These are phyloP conservation scores for Hydractinia echinata DNA, from an alignment of 30 jellyfish, hydroid and myxozoan genomes.

Conservation along the genomic window DNA sequence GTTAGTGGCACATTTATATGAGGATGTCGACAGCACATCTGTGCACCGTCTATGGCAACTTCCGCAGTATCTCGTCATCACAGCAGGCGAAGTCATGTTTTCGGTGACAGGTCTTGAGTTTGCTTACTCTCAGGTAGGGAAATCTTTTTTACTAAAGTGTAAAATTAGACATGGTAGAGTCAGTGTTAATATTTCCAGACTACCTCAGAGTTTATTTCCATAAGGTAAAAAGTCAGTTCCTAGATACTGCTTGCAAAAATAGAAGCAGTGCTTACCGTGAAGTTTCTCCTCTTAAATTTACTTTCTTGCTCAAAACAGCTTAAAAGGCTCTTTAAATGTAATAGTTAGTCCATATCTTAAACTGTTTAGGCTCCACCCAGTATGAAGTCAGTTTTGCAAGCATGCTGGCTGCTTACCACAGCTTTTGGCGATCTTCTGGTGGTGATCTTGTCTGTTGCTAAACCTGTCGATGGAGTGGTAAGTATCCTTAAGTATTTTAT, in stretches of 20 bases:
- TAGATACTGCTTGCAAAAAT: too few species aligned
- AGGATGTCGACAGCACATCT: constrained; percentile 68
- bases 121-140: constrained; percentile 93
- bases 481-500: constrained; percentile 20
- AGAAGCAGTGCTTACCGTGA: too few species aligned
- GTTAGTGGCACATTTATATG: constrained; percentile 63
- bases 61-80: constrained; percentile 85
- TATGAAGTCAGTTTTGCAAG: constrained; percentile 96
- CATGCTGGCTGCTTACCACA: constrained; percentile 91
- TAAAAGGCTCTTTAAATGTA: too few species aligned
- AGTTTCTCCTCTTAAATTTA: too few species aligned
- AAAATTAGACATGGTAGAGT: background rate
- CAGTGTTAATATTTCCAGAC: background rate
- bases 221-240: too few species aligned
- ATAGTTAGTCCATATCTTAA: too few species aligned
- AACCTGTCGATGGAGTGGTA: constrained; percentile 98
- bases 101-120: constrained; percentile 95
- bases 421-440: constrained; percentile 97
- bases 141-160: background rate
- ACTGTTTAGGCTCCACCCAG: constrained; percentile 79
- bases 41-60: constrained; percentile 95
- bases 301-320: too few species aligned
- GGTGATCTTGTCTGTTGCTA: constrained; percentile 75
- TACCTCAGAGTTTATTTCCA: too few species aligned
- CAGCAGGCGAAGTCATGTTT: constrained; percentile 98